phyloP scores from a whole-genome alignment of 2,888 invertebrate genomes.

The Melipona beecheii region DNA sequence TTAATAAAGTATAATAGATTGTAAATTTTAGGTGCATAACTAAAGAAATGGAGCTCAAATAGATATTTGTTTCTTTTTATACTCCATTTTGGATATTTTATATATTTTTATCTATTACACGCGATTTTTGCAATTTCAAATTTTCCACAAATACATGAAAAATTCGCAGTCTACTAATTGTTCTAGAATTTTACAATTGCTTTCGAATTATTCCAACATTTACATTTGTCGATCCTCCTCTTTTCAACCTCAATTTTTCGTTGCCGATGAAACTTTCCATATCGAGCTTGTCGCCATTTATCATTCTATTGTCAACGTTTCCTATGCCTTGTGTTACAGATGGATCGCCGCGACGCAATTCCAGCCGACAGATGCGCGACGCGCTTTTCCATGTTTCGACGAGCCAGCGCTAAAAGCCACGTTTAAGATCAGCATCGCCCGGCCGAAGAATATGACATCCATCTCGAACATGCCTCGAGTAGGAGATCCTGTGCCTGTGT shows the following conservation, averaged over 20 bases:
- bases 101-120: no score
- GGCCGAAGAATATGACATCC: conserved; percentile 89
- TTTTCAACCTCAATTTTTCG: neutral
- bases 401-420: conserved; percentile 93
- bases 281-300: neutral
- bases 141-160: no score
- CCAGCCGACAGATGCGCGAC: conserved; percentile 92
- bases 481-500: conserved; percentile 85
- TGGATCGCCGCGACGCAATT: conserved; percentile 94
- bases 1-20: no score
- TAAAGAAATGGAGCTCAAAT: no score
- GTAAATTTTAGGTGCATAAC: no score
- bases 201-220: neutral
- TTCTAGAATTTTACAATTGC: no score
- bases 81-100: no score
- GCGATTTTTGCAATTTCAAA: no score
- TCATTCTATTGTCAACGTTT: neutral
- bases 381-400: conserved; percentile 95
- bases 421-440: conserved; percentile 91
- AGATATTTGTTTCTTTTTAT: no score
- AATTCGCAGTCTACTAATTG: no score
- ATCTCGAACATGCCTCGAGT: conserved; percentile 91
- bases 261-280: neutral
- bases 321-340: conserved; percentile 83
- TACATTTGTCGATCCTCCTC: neutral